These are phyloP conservation scores for Dendrocincla fuliginosa DNA, from an alignment of 2,797 vertebrate genomes.

Conservation along the genomic window DNA sequence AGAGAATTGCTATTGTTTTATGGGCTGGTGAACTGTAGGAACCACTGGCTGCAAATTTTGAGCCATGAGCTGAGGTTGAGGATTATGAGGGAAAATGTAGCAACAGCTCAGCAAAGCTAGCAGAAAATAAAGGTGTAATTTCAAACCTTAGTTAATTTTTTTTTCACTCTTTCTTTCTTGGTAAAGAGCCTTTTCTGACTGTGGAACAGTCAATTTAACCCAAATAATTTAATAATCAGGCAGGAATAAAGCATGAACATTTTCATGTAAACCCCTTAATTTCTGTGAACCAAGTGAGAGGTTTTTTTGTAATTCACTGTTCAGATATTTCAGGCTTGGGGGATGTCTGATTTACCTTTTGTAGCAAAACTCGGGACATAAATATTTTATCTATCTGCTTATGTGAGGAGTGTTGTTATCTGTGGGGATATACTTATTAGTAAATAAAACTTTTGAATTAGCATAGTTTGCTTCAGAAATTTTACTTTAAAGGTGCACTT, in stretches of 20 bases:
- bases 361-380: not conserved
- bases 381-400: not conserved
- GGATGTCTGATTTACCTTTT: not conserved
- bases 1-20: not conserved
- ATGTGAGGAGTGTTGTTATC: not conserved
- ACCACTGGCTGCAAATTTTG: not conserved
- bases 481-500: fast-evolving
- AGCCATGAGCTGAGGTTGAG: not conserved
- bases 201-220: fast-evolving
- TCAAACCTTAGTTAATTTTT: not conserved
- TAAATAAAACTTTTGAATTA: not conserved
- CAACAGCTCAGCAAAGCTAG: not conserved
- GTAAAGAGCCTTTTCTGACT: not conserved
- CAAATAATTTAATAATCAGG: not conserved
- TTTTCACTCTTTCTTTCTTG: not conserved
- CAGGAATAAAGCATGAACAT: not conserved
- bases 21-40: not conserved
- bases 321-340: not conserved
- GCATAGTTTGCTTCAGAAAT: not conserved
- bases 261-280: not conserved
- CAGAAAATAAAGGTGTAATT: not conserved
- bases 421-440: not conserved
- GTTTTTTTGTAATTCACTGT: not conserved
- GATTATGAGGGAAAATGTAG: fast-evolving
- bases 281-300: not conserved